Evolutionary conservation across 2,113 vertebrate genomes (phyloP), one percentile per base, ranked within the genome.

Genomic region (Tetrao urogallus): DNA sequence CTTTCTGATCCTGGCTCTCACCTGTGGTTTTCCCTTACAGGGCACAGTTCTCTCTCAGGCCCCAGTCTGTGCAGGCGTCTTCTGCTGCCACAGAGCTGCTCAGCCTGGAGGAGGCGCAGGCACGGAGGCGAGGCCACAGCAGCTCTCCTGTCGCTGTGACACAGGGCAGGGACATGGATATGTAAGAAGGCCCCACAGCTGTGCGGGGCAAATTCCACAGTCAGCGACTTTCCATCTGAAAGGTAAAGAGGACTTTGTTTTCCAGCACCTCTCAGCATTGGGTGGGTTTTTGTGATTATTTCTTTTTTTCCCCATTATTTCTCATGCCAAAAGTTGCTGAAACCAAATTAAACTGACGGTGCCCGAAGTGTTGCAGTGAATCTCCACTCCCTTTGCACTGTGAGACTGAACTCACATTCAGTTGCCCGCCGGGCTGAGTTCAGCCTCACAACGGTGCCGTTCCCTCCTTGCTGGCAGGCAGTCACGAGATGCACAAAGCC

Each of bases 151-250:
- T 98, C 17, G 36, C 4, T 38, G 97, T 99, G 86, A 97, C 97
- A 27, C 98, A 98, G 96, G 99, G 98, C 89, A 99, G 99, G 79
- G 99, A 99, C 95, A 99, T 99, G 0, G 99, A 99, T 97, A 99
- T 99, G 8, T 99, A 99, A 86, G 99, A 99, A 94, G 99, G 99
- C 18, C 99, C 99, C 21, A 98, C 98, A 54, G 99, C 99, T 32
- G 96, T 99, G 45, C 98, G 98, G 36, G 99, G 99, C 48, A 99
- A 98, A 85, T 99, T 99, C 94, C 99, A 99, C 99, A 0, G 98
- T 99, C 96, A 99, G 99, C 43, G 99, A 99, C 73, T 98, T 99
- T 10, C 99, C 99, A 5, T 95, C 98, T 2, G 99, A 99, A 91
- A 99, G 99, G 99, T 99, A 97, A 90, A 96, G 93, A 69, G 5